phyloP scores from a whole-genome alignment of 2,888 invertebrate genomes.

The Phasia obesa region DNA sequence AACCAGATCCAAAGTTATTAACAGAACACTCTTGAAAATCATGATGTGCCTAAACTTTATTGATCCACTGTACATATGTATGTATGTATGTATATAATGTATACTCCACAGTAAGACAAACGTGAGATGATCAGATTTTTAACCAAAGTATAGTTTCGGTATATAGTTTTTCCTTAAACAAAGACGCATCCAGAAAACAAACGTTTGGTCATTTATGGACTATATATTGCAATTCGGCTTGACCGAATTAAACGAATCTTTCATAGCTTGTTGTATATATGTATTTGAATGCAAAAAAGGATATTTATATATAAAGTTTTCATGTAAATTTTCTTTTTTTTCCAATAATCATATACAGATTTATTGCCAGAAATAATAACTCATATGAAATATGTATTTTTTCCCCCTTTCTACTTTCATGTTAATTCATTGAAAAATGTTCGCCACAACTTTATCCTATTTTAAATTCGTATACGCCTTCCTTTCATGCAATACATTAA shows the following conservation, averaged over 20 bases:
- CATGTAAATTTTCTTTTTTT: not conserved
- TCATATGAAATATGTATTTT: conserved; percentile 51
- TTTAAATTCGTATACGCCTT: conserved; percentile 25
- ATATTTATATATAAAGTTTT: conserved; percentile 27
- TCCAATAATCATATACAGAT: conserved; percentile 32
- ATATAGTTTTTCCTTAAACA: too few relatives aligned
- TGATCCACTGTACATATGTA: too few relatives aligned
- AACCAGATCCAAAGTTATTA: too few relatives aligned
- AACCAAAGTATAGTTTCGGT: too few relatives aligned
- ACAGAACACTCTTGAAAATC: too few relatives aligned
- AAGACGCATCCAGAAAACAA: not conserved
- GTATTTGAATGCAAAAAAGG: conserved; percentile 21
- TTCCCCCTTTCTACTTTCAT: conserved; percentile 45
- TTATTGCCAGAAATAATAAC: conserved; percentile 57
- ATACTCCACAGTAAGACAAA: too few relatives aligned
- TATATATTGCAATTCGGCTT: not conserved
- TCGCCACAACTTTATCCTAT: conserved; percentile 39
- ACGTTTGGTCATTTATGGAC: not conserved
- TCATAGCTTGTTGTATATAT: conserved; percentile 28
- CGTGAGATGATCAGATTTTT: too few relatives aligned
- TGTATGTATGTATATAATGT: too few relatives aligned
- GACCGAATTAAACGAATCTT: not conserved
- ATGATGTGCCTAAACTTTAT: too few relatives aligned
- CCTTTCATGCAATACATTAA: conserved; percentile 35
- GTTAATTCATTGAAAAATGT: conserved; percentile 60